phyloP scores from a whole-genome alignment of 2,888 invertebrate genomes.

The Xestia sexstrigata region DNA sequence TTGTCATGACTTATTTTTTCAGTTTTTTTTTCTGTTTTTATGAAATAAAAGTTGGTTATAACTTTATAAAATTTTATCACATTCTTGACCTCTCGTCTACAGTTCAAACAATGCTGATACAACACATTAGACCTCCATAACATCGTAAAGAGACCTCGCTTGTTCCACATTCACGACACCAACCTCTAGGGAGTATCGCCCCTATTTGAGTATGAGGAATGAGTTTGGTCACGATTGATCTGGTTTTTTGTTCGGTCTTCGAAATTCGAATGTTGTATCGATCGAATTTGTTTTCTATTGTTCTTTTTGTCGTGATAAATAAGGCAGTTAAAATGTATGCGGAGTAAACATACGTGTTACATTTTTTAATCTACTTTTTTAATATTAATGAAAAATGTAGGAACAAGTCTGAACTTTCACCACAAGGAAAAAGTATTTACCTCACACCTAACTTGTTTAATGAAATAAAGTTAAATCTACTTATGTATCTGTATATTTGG shows the following conservation, averaged over 20 bases:
- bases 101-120: slow-evolving; percentile 14
- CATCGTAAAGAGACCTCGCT: not conserved
- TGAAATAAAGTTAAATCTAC: slow-evolving; percentile 1
- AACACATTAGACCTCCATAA: slow-evolving; percentile 27
- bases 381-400: not conserved
- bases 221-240: slow-evolving; percentile 27
- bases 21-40: too few species aligned
- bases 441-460: not conserved
- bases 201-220: slow-evolving; percentile 53
- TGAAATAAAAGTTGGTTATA: too few species aligned
- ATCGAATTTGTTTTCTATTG: not conserved
- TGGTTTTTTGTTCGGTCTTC: slow-evolving; percentile 19
- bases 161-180: slow-evolving; percentile 40
- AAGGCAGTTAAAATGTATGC: not conserved
- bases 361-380: not conserved
- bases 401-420: slow-evolving; percentile 1
- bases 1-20: not conserved
- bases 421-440: slow-evolving; percentile 10
- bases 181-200: slow-evolving; percentile 38
- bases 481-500: not conserved
- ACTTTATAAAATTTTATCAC: not conserved
- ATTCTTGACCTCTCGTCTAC: not conserved
- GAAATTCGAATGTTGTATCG: slow-evolving; percentile 14
- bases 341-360: not conserved
- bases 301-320: not conserved